Conservation (phyloP, 2,888 invertebrate species). For the Electrophaes corylata region DNA sequence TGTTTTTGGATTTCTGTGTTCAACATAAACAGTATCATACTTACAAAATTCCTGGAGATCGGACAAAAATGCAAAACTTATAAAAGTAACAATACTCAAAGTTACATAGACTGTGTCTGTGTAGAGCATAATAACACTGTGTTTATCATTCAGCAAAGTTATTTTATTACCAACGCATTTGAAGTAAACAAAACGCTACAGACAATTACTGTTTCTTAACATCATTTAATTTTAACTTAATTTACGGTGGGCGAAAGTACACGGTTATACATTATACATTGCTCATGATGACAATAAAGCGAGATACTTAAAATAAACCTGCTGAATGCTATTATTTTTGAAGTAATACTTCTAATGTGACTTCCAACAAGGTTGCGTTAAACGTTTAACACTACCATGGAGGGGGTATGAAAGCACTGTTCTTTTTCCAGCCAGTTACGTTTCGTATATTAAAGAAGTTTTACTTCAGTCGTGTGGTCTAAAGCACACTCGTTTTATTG, state of each 20-base stretch:
- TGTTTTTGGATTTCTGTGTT: slow-evolving; percentile 26
- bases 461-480: too few species aligned
- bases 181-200: background rate
- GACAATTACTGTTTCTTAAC: background rate
- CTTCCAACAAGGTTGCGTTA: too few species aligned
- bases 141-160: background rate
- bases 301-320: background rate
- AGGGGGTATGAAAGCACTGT: too few species aligned
- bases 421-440: too few species aligned
- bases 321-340: background rate
- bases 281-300: too few species aligned
- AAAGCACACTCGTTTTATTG: too few species aligned
- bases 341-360: too few species aligned
- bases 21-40: background rate
- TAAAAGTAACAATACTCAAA: background rate
- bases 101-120: background rate
- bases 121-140: background rate
- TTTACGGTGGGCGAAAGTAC: background rate
- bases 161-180: background rate
- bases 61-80: background rate
- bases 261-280: background rate
- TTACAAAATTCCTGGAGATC: background rate
- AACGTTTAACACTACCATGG: too few species aligned
- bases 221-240: too few species aligned
- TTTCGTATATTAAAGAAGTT: too few species aligned